These are phyloP conservation scores for Notiomystis cincta DNA, from an alignment of 2,113 vertebrate species.

Conservation along the genomic window DNA sequence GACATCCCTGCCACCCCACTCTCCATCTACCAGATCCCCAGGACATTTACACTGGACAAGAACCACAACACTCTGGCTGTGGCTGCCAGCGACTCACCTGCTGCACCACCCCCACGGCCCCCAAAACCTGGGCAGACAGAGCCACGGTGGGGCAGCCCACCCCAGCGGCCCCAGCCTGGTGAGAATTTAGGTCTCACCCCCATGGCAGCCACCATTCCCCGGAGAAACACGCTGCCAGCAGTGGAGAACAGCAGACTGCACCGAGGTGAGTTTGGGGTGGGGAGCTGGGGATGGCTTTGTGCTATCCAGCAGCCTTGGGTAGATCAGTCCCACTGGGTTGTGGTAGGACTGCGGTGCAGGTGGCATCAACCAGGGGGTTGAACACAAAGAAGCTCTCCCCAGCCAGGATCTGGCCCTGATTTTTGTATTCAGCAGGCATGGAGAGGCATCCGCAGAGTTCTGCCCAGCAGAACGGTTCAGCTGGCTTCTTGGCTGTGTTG, in stretches of 20 bases:
- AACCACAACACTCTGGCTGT: conserved; percentile 90
- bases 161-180: conserved; percentile 74
- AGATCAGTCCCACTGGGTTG: background rate
- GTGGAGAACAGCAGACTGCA: conserved; percentile 93
- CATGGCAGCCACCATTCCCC: conserved; percentile 83
- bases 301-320: background rate
- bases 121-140: conserved; percentile 88
- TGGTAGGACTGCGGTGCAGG: background rate
- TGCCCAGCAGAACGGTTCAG: background rate
- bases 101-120: conserved; percentile 85
- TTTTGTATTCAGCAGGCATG: background rate
- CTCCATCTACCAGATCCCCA: conserved; percentile 92
- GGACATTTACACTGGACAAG: conserved; percentile 90
- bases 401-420: background rate
- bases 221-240: conserved; percentile 93
- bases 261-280: conserved; percentile 79
- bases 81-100: conserved; percentile 74
- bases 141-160: conserved; percentile 85
- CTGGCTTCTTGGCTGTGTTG: background rate
- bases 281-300: background rate
- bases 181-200: conserved; percentile 72
- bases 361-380: fast-evolving
- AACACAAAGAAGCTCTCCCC: background rate
- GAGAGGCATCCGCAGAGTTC: background rate
- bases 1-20: conserved; percentile 84